Base-by-base conservation (phyloP, 2,797 vertebrate genomes). In the Psittacula echo region DNA sequence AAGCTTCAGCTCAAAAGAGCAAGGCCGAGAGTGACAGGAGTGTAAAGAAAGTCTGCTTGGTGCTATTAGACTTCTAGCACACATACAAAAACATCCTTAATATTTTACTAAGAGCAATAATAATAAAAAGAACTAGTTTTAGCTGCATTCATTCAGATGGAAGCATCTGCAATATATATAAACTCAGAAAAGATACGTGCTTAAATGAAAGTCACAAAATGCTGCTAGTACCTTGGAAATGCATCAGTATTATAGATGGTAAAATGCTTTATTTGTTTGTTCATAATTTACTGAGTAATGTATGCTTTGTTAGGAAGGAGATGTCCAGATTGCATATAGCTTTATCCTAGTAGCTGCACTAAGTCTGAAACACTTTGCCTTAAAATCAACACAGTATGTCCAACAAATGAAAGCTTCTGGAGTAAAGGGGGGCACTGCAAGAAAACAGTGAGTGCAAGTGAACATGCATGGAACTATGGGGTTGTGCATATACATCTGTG, bases 381-480 rank as follows among this genome's bases (percentile, higher is more conserved):
- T 29, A 8, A 30, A 54, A 79, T 3, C 26, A 47, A n/a, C 17
- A 34, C 27, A 37, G 8, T 2, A 17, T 0, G 5, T 29, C 15
- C 67, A 75, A 10, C 15, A 18, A n/a, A 22, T 24, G 24, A 34
- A 21, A 58, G 23, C 2, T 72, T 30, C 12, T 51, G 20, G 3
- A 64, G 11, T 7, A 29, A 39, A 27, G 39, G 5, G 3, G 15
- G 56, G n/a, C 32, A 23, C 10, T 17, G 14, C 17, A 70, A 32
- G 7, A 50, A 30, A 7, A 24, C 10, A n/a, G 26, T 23, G 29
- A 39, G 7, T 8, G 9, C 10, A 61, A 27, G 13, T 6, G 4
- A 30, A 41, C 7, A 6, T 18, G 4, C 2, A 14, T 2, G 48
- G 30, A 72, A 2, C 20, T 7, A 1, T 4, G 30, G 9, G 7